A percentile compares a stretch with the other conserved stretches of the same genome.
Evolutionary conservation across 2,797 vertebrate genomes (phyloP).

Genomic region (Myiotriccus ornatus): DNA sequence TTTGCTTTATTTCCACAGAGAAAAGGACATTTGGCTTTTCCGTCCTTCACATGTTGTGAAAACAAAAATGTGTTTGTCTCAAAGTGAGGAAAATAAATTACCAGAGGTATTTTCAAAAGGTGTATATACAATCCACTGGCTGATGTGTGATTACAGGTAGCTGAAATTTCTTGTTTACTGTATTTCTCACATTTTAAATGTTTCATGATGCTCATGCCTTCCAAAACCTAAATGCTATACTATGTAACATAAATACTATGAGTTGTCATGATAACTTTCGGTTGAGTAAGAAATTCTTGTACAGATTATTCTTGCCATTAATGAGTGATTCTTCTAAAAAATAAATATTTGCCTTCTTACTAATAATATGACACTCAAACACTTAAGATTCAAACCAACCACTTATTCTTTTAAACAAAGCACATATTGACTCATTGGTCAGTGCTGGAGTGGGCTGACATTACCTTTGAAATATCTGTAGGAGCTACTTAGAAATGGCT

Average conservation of each 20-base stretch:
- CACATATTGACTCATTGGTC: not conserved
- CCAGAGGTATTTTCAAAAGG: not conserved
- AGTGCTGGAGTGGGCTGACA: not conserved
- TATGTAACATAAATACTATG: not conserved
- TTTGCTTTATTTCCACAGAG: not conserved
- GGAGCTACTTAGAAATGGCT: not conserved
- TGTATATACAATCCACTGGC: not conserved
- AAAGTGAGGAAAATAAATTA: not conserved
- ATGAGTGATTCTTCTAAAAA: not conserved
- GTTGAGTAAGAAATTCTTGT: not conserved
- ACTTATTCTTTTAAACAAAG: not conserved
- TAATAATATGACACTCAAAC: not conserved
- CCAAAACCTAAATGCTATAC: not conserved
- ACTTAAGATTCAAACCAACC: not conserved
- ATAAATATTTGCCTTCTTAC: not conserved
- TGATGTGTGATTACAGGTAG: not conserved
- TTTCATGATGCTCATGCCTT: not conserved
- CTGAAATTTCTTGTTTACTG: not conserved
- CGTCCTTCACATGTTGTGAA: not conserved
- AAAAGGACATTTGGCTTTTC: not conserved
- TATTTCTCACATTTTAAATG: not conserved
- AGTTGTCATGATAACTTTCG: not conserved
- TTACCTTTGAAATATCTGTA: not conserved
- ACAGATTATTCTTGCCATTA: not conserved
- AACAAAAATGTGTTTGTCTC: not conserved